Conservation (phyloP, 2,888 invertebrate species). For the Platycheirus rosarum region DNA sequence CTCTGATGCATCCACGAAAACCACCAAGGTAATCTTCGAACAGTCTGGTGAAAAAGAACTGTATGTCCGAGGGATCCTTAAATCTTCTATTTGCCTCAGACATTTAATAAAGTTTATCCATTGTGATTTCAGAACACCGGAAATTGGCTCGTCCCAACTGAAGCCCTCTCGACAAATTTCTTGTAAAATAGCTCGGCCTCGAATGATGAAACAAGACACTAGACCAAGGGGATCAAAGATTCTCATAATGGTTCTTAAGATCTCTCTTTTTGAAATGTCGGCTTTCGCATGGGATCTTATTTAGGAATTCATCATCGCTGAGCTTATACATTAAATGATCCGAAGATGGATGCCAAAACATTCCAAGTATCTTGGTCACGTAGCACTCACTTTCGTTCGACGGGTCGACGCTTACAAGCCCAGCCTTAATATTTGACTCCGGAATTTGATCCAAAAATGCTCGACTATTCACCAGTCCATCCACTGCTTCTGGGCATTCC, state of each 20-base stretch:
- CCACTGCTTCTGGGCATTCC: slow-evolving; percentile 32
- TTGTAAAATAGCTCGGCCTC: slow-evolving; percentile 29
- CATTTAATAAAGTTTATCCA: neutral
- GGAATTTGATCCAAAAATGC: slow-evolving; percentile 2
- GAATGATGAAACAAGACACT: slow-evolving; percentile 10
- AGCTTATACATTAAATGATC: slow-evolving; percentile 14
- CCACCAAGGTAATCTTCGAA: slow-evolving; percentile 11
- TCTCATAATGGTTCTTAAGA: slow-evolving; percentile 35
- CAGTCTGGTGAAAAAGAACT: neutral
- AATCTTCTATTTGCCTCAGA: slow-evolving; percentile 1
- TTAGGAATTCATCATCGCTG: slow-evolving; percentile 5
- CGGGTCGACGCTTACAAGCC: no score
- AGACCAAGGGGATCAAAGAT: slow-evolving; percentile 34
- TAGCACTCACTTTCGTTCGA: neutral
- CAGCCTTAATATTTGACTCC: slow-evolving; percentile 1
- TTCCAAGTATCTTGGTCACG: slow-evolving; percentile 22
- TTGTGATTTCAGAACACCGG: neutral
- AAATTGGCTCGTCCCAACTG: slow-evolving; percentile 31
- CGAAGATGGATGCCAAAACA: slow-evolving; percentile 3
- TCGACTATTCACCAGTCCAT: slow-evolving; percentile 6
- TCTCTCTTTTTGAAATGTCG: slow-evolving; percentile 24
- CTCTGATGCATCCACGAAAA: slow-evolving; percentile 41
- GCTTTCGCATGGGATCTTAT: neutral
- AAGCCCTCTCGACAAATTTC: slow-evolving; percentile 29
- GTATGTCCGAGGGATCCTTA: slow-evolving; percentile 18